Percentiles rank a stretch among this genome's conserved stretches.
These are phyloP conservation scores for Cabera pusaria DNA, from an alignment of 2,888 invertebrate species.

Conservation along the genomic window DNA sequence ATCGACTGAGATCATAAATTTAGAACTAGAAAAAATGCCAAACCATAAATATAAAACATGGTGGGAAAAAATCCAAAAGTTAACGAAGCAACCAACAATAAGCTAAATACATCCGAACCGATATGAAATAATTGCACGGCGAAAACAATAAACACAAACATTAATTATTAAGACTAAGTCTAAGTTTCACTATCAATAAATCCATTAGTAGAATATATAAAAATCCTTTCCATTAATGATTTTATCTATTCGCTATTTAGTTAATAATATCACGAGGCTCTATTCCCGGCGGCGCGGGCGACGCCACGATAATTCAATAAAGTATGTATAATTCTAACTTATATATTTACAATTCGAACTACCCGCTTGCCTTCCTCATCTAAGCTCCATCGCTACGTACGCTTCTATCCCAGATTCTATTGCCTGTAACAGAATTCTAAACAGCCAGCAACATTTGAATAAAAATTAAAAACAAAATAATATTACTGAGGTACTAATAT, in stretches of 20 bases:
- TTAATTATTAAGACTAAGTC: constrained; percentile 63
- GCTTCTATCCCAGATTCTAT: constrained; percentile 38
- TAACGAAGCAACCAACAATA: constrained; percentile 68
- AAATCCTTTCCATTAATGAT: constrained; percentile 81
- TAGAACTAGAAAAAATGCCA: constrained; percentile 53
- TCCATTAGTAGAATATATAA: constrained; percentile 83
- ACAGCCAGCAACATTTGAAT: constrained; percentile 70
- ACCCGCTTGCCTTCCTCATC: constrained; percentile 71
- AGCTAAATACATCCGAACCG: constrained; percentile 63
- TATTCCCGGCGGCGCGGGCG: constrained; percentile 51
- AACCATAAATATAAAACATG: constrained; percentile 56
- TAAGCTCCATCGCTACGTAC: constrained; percentile 69
- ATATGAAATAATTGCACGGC: constrained; percentile 75
- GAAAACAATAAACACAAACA: constrained; percentile 79
- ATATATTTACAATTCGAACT: constrained; percentile 79
- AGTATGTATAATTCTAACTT: constrained; percentile 66
- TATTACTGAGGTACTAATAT: constrained; percentile 76
- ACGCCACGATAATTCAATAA: constrained; percentile 70
- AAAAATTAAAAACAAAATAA: constrained; percentile 77
- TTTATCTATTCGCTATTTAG: constrained; percentile 80
- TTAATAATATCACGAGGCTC: constrained; percentile 82
- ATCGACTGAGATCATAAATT: constrained; percentile 77
- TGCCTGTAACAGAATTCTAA: constrained; percentile 33
- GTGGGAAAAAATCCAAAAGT: constrained; percentile 52
- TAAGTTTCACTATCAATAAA: constrained; percentile 80